These are phyloP conservation scores for Thelaira solivaga DNA, from an alignment of 2,888 invertebrate genomes.

Conservation along the genomic window DNA sequence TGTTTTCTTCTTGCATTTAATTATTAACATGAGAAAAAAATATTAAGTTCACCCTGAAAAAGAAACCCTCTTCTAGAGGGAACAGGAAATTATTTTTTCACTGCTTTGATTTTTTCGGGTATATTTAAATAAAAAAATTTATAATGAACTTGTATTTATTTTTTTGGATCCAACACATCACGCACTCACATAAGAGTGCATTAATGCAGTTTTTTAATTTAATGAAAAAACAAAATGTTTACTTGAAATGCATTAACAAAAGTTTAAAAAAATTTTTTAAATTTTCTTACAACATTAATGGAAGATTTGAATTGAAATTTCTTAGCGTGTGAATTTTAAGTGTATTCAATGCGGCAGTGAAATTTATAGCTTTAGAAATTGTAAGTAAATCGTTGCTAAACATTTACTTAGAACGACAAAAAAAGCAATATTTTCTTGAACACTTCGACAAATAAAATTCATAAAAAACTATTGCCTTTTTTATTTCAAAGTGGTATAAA, in stretches of 20 bases:
- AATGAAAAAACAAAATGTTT: constrained; percentile 10
- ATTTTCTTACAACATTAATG: not conserved
- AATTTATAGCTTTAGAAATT: no score
- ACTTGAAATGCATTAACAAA: constrained; percentile 23
- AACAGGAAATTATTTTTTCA: constrained; percentile 19
- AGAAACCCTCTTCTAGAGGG: constrained; percentile 18
- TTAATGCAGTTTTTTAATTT: not conserved
- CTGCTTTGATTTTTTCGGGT: not conserved
- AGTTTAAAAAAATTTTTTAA: not conserved
- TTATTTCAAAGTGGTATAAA: no score
- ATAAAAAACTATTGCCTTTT: no score
- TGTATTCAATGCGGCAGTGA: not conserved
- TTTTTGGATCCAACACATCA: no score
- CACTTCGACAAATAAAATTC: no score
- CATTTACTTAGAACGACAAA: no score
- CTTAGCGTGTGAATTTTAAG: constrained; percentile 14
- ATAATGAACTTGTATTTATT: no score
- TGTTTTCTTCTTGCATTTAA: constrained; percentile 31
- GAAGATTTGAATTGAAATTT: not conserved
- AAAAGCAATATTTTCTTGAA: no score
- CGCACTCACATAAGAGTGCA: no score
- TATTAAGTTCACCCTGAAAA: constrained; percentile 44
- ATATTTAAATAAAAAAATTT: no score
- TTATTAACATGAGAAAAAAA: constrained; percentile 42
- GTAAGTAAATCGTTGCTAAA: no score